Conservation (phyloP, 2,888 invertebrate species). For the Acrobasis repandana region DNA sequence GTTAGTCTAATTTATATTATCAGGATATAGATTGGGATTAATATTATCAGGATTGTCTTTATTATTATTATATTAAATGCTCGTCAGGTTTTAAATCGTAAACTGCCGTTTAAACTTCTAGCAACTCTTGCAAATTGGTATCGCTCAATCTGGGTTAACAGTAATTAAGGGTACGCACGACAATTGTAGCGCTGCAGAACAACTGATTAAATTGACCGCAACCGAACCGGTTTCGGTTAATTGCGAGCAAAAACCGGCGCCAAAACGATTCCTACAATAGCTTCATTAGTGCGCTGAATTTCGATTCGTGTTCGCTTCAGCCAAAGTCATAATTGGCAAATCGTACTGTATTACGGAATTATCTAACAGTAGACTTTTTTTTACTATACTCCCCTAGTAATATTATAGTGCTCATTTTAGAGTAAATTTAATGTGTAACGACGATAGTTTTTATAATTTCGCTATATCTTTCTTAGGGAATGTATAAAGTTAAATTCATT, state of each 20-base stretch:
- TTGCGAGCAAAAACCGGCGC: conserved; percentile 59
- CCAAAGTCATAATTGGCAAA: conserved; percentile 44
- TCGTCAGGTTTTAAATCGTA: not conserved
- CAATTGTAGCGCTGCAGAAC: conserved; percentile 23
- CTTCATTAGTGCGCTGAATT: conserved; percentile 60
- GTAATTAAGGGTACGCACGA: conserved; percentile 20
- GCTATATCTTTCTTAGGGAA: no score
- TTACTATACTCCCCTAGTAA: no score
- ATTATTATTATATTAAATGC: no score
- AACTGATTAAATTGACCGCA: conserved; percentile 57
- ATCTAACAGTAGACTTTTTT: no score
- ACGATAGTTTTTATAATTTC: no score
- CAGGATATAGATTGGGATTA: no score
- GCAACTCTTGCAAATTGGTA: not conserved
- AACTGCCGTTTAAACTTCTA: not conserved
- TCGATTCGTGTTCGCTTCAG: conserved; percentile 52
- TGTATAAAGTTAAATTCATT: no score
- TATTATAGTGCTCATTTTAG: no score
- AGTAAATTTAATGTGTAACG: no score
- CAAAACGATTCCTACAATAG: conserved; percentile 49
- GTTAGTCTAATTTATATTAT: no score
- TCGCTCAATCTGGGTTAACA: conserved; percentile 2
- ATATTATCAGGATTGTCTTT: no score
- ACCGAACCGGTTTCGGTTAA: conserved; percentile 55
- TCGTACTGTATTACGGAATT: no score